Conservation (phyloP, 2,113 vertebrate genomes). For the Oophaga pumilio region DNA sequence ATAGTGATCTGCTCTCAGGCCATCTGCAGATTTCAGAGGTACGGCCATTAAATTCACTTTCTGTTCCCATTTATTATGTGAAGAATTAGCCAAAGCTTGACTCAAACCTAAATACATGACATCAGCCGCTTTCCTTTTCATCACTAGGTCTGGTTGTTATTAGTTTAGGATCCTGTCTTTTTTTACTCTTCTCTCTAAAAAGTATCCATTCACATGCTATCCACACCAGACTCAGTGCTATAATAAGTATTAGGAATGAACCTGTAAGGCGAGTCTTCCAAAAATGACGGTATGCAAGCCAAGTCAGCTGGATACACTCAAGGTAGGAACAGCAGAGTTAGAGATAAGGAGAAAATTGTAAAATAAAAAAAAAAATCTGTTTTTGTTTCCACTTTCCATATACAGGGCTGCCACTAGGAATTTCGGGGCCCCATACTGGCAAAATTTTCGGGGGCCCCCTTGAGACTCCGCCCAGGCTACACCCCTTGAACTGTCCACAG, state of each 20-base stretch:
- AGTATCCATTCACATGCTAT: not conserved
- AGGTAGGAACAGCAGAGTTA: not conserved
- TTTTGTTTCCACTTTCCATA: not conserved
- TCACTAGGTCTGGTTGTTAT: constrained; percentile 26
- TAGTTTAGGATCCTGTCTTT: constrained; percentile 15
- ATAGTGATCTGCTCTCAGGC: not conserved
- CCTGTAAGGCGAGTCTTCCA: not conserved
- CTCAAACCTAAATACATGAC: constrained; percentile 13
- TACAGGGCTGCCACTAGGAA: too few relatives aligned
- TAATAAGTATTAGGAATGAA: not conserved
- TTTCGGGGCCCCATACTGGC: too few relatives aligned
- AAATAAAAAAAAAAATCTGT: not conserved
- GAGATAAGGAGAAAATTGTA: not conserved
- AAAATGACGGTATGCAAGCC: not conserved
- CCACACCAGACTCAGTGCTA: not conserved
- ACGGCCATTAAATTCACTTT: not conserved
- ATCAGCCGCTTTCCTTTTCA: constrained; percentile 14
- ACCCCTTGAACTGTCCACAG: too few relatives aligned
- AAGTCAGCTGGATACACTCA: not conserved
- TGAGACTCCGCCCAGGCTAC: too few relatives aligned
- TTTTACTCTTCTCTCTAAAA: not conserved
- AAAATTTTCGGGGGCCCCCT: too few relatives aligned
- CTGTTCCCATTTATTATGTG: not conserved
- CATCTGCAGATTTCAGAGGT: not conserved
- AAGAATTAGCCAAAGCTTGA: not conserved